Percentiles rank a stretch among this genome's conserved stretches.
These are phyloP conservation scores for Myxocyprinus asiaticus DNA, from an alignment of 2,113 vertebrate genomes.

Conservation along the genomic window DNA sequence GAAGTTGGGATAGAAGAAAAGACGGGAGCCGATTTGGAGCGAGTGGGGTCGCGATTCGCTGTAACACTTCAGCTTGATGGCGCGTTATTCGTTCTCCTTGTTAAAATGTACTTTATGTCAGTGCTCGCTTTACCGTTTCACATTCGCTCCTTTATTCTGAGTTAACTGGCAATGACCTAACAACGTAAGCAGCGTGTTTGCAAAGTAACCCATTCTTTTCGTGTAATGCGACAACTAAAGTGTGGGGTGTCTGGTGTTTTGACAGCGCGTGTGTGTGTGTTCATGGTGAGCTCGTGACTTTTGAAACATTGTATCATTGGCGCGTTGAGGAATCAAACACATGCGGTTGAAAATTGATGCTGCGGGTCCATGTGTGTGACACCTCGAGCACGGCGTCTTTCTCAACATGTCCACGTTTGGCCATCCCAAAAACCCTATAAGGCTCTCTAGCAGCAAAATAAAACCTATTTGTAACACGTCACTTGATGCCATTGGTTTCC, in stretches of 20 bases:
- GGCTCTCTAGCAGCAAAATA: background rate
- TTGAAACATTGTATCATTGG: conserved; percentile 4
- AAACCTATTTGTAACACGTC: background rate
- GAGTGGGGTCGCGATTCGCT: conserved; percentile 49
- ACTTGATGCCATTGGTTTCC: background rate
- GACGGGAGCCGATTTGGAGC: conserved; percentile 49
- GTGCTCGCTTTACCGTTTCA: background rate
- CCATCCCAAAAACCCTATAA: background rate
- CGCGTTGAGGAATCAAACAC: conserved; percentile 18
- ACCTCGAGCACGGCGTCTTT: conserved; percentile 10
- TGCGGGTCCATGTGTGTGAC: conserved; percentile 42
- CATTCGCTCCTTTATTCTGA: background rate
- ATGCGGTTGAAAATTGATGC: conserved; percentile 33
- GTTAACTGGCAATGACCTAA: conserved; percentile 12
- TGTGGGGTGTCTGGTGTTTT: conserved; percentile 4
- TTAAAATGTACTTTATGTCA: background rate
- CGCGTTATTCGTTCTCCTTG: background rate
- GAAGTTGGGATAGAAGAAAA: conserved; percentile 77
- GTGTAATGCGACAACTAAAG: conserved; percentile 5
- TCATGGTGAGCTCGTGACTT: conserved; percentile 13
- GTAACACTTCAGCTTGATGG: conserved; percentile 36
- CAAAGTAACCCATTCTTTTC: conserved; percentile 12
- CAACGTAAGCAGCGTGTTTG: background rate
- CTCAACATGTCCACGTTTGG: conserved; percentile 33
- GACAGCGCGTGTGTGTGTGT: conserved; percentile 1